phyloP scores from a whole-genome alignment of 2,888 invertebrate genomes.

The Euzophera pinguis region DNA sequence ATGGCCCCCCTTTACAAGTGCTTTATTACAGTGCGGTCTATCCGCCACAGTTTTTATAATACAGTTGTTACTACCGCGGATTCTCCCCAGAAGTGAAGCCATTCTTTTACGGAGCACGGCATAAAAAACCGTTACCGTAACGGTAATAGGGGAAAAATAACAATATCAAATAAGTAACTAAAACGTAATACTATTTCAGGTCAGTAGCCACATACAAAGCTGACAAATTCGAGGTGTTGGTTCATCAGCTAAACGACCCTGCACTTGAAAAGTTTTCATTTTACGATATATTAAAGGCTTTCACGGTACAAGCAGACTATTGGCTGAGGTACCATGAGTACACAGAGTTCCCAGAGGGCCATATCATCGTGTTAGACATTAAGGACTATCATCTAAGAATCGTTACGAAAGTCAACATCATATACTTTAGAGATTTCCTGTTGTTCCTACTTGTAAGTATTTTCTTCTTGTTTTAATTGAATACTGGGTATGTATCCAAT shows the following conservation, averaged over 20 bases:
- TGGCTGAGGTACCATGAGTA: conserved; percentile 42
- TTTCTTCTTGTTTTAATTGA: not conserved
- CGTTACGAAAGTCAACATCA: conserved; percentile 53
- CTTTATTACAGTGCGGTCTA: too few species aligned
- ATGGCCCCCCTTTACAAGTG: too few species aligned
- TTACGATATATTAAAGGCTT: conserved; percentile 51
- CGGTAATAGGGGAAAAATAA: too few species aligned
- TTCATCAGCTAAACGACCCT: conserved; percentile 51
- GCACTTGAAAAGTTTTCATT: conserved; percentile 48
- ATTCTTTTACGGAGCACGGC: too few species aligned
- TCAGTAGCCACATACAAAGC: conserved; percentile 38
- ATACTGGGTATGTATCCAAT: too few species aligned
- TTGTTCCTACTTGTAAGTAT: conserved; percentile 55
- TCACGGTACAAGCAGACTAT: conserved; percentile 47
- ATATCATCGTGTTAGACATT: conserved; percentile 57
- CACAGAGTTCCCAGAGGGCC: conserved; percentile 41
- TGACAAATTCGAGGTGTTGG: conserved; percentile 46
- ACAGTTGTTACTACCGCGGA: too few species aligned
- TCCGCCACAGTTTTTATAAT: too few species aligned
- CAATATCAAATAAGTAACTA: not conserved
- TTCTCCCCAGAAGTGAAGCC: too few species aligned
- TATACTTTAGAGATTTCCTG: conserved; percentile 56
- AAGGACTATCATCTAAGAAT: conserved; percentile 47
- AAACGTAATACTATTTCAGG: conserved; percentile 33
- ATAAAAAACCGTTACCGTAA: too few species aligned